A percentile compares a stretch with the other conserved stretches of the same genome.
Evolutionary conservation across 2,888 invertebrate species (phyloP).

Genomic region (Drosophila seclusa): DNA sequence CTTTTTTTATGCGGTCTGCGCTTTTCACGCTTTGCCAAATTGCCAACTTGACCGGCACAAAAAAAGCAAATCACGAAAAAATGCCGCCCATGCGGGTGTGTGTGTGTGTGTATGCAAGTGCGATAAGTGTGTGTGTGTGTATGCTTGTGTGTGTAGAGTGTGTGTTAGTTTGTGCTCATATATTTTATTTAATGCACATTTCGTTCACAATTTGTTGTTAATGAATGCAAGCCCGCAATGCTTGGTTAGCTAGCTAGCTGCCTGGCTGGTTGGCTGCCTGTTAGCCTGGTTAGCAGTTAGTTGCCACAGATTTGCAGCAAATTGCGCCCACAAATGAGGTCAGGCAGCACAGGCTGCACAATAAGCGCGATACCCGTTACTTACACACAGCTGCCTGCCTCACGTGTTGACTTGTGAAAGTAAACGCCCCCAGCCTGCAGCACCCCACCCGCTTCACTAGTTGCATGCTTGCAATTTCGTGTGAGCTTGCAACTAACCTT

Average conservation of each 20-base stretch:
- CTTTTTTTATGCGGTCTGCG: conserved; percentile 53
- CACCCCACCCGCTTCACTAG: conserved; percentile 1
- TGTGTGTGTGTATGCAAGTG: conserved; percentile 16
- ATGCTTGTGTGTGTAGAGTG: conserved; percentile 20
- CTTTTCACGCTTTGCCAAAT: conserved; percentile 80
- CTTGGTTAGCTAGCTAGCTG: conserved; percentile 31
- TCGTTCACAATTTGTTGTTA: conserved; percentile 77
- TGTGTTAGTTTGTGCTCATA: conserved; percentile 63
- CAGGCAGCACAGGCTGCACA: conserved; percentile 69
- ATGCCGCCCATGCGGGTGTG: conserved; percentile 19
- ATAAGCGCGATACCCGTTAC: conserved; percentile 70
- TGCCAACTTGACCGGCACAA: conserved; percentile 77
- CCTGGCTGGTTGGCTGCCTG: conserved; percentile 9
- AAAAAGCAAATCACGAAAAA: conserved; percentile 50
- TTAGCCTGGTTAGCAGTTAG: conserved; percentile 61
- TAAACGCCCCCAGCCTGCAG: conserved; percentile 57
- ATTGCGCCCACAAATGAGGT: conserved; percentile 78
- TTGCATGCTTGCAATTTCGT: conserved; percentile 64
- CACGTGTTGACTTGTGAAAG: conserved; percentile 79
- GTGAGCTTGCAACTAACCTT: conserved; percentile 76
- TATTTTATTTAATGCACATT: conserved; percentile 78
- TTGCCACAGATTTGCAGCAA: conserved; percentile 72
- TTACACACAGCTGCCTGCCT: conserved; percentile 42
- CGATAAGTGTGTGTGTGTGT: conserved; percentile 13
- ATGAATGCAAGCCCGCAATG: conserved; percentile 69